A percentile compares a stretch with the other conserved stretches of the same genome.
phyloP scores from a whole-genome alignment of 2,888 invertebrate genomes.

The Rhamphomyia laevipes region DNA sequence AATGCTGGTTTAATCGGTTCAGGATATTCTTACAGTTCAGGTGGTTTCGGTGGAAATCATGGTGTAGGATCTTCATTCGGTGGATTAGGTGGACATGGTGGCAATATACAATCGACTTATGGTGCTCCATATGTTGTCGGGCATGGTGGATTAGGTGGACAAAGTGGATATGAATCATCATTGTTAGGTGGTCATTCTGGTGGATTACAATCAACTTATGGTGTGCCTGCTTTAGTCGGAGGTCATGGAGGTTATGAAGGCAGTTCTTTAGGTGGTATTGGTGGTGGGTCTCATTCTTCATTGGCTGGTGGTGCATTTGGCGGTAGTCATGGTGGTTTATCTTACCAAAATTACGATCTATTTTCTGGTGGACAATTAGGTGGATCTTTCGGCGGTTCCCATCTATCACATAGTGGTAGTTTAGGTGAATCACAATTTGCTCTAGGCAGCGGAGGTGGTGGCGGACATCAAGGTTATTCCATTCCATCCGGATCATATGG shows the following conservation, averaged over 20 bases:
- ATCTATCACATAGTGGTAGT: neutral
- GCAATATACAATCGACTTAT: no score
- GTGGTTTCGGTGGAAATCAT: neutral
- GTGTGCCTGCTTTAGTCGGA: no score
- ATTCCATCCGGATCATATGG: constrained; percentile 18
- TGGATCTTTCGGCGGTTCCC: no score
- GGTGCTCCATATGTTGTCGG: no score
- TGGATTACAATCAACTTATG: neutral
- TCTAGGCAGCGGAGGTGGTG: constrained; percentile 10
- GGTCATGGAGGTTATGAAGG: no score
- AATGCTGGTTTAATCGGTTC: no score
- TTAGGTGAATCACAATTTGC: constrained; percentile 1
- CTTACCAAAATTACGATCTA: no score
- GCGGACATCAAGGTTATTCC: constrained; percentile 8
- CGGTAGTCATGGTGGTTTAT: constrained; percentile 10
- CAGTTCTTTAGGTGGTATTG: constrained; percentile 6
- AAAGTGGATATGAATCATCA: no score
- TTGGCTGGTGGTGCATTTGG: constrained; percentile 9
- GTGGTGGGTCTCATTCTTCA: constrained; percentile 1
- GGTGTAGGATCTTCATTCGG: neutral
- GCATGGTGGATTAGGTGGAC: no score
- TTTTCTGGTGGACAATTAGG: no score
- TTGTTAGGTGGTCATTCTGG: neutral
- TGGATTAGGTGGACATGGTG: neutral
- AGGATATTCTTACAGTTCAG: no score